Conservation (phyloP, 2,113 vertebrate genomes). For the Calonectris borealis region DNA sequence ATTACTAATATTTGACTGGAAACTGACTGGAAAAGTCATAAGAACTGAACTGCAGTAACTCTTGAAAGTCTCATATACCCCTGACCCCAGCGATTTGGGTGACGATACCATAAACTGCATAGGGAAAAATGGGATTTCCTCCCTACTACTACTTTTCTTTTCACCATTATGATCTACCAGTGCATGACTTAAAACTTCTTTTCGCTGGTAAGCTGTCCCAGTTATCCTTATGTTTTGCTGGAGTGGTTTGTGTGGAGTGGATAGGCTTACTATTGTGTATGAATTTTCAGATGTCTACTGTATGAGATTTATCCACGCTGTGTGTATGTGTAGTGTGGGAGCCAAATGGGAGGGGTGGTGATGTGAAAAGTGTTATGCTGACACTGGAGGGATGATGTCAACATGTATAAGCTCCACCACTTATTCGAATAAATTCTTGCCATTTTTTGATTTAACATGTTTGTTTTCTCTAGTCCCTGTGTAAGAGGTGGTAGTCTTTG, state of each 20-base stretch:
- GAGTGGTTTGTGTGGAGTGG: neutral
- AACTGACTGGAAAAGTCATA: neutral
- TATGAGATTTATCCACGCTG: neutral
- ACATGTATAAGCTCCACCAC: accelerated
- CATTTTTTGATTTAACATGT: neutral
- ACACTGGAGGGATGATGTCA: neutral
- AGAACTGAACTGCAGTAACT: neutral
- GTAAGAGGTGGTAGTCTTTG: neutral
- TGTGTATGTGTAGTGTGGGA: too few relatives aligned
- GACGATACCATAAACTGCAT: neutral
- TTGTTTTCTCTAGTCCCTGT: neutral
- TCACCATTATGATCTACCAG: neutral
- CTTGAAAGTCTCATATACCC: neutral
- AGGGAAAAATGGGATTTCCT: neutral
- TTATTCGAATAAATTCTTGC: neutral
- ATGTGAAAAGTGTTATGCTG: neutral
- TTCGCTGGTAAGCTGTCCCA: neutral
- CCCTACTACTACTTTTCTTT: neutral
- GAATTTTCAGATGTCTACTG: neutral
- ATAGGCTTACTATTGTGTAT: neutral
- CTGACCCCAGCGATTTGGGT: neutral
- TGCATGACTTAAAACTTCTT: neutral
- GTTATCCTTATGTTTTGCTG: neutral
- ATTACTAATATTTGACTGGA: neutral
- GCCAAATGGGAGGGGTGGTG: neutral